These are phyloP conservation scores for Cervus canadensis DNA, from an alignment of 2,113 vertebrate genomes.

Conservation along the genomic window DNA sequence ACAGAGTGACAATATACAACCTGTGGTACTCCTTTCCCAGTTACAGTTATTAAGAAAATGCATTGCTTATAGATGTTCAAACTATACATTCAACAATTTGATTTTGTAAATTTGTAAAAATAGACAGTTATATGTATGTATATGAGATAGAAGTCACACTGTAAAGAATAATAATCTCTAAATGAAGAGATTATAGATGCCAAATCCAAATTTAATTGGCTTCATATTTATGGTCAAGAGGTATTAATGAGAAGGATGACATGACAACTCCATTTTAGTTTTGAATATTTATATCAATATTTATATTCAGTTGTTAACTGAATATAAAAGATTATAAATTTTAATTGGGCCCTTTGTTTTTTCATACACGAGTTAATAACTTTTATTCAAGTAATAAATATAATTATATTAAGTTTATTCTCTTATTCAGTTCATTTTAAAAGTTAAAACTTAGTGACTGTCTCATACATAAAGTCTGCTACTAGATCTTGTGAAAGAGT, in stretches of 20 bases:
- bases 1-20: background rate
- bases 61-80: background rate
- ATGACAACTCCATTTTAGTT: background rate
- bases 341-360: background rate
- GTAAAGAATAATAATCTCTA: background rate
- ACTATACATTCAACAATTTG: background rate
- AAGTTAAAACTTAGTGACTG: background rate
- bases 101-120: conserved; percentile 32
- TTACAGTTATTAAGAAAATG: background rate
- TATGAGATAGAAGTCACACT: background rate
- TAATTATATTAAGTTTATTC: conserved; percentile 22
- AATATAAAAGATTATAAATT: background rate
- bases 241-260: background rate
- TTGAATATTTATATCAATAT: background rate
- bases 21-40: background rate
- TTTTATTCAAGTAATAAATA: background rate
- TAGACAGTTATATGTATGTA: background rate
- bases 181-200: background rate
- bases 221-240: background rate
- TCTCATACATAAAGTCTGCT: background rate
- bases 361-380: background rate
- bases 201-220: background rate
- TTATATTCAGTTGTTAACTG: background rate
- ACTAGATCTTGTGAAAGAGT: background rate
- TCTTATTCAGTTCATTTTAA: conserved; percentile 13